Evolutionary conservation across 2,888 invertebrate genomes (phyloP).

Genomic region (Hanleya hanleyi): DNA sequence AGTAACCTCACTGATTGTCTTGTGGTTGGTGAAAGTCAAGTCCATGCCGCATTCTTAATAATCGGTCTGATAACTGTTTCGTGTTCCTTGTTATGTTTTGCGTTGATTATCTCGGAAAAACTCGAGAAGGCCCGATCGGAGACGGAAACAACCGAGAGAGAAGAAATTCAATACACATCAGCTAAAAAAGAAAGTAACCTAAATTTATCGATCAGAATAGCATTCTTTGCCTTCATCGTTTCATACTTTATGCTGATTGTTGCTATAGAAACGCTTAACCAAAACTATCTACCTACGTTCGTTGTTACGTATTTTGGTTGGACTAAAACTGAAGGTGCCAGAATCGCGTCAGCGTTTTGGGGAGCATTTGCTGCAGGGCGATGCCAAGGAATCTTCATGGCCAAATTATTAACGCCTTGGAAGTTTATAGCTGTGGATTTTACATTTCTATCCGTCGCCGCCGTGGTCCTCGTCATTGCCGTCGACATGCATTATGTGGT

Average conservation of each 20-base stretch:
- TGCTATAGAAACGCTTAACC: neutral
- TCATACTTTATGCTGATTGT: neutral
- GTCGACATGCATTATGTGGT: neutral
- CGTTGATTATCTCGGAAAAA: neutral
- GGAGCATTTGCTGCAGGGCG: neutral
- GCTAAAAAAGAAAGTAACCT: neutral
- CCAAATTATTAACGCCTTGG: conserved; percentile 2
- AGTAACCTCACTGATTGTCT: neutral
- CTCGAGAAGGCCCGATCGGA: neutral
- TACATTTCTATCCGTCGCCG: neutral
- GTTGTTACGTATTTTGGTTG: conserved; percentile 5
- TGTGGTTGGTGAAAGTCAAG: neutral
- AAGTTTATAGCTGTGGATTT: conserved; percentile 1
- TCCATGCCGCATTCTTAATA: neutral
- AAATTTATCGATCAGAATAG: neutral
- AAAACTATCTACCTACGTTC: conserved; percentile 1
- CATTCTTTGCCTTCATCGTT: neutral
- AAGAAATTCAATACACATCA: neutral
- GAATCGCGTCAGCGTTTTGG: conserved; percentile 4
- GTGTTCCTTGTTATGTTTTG: neutral
- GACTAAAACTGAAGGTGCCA: neutral
- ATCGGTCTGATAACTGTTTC: neutral
- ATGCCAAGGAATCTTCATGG: neutral
- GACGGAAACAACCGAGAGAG: neutral
- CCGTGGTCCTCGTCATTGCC: neutral